Percentiles rank a stretch among this genome's conserved stretches.
These are phyloP conservation scores for Sycophila sp. DNA, from an alignment of 1,140 invertebrate species.

Conservation along the genomic window DNA sequence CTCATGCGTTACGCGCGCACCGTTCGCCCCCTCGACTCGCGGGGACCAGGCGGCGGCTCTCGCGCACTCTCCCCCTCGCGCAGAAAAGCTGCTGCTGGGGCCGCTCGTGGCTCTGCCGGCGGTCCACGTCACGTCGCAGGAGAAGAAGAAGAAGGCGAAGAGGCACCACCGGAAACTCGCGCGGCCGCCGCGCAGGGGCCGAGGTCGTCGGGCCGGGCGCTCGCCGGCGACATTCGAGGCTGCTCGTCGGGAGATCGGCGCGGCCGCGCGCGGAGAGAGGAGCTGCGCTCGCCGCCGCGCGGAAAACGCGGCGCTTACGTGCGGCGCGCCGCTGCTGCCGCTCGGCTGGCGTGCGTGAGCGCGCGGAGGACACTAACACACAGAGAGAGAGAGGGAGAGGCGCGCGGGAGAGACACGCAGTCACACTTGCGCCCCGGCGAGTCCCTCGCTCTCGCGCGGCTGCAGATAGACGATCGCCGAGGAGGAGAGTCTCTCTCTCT, in stretches of 20 bases:
- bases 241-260: neutral
- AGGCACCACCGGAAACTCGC: too few relatives aligned
- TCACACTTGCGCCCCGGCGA: neutral
- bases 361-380: neutral
- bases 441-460: neutral
- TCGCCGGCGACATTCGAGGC: neutral
- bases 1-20: too few relatives aligned
- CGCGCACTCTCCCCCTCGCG: too few relatives aligned
- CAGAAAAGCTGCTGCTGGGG: neutral
- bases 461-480: neutral
- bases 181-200: neutral
- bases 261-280: neutral
- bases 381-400: too few relatives aligned
- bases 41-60: neutral
- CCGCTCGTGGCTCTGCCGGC: constrained; percentile 1
- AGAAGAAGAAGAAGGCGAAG: neutral
- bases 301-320: neutral
- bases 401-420: neutral
- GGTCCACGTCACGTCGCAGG: neutral
- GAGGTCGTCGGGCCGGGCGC: neutral
- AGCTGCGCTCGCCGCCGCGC: neutral
- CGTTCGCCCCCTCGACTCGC: too few relatives aligned
- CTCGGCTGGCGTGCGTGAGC: neutral
- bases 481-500: neutral
- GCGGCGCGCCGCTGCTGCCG: constrained; percentile 3